Conservation (phyloP, 1,140 invertebrate species). For the Zaprionus gabonicus region DNA sequence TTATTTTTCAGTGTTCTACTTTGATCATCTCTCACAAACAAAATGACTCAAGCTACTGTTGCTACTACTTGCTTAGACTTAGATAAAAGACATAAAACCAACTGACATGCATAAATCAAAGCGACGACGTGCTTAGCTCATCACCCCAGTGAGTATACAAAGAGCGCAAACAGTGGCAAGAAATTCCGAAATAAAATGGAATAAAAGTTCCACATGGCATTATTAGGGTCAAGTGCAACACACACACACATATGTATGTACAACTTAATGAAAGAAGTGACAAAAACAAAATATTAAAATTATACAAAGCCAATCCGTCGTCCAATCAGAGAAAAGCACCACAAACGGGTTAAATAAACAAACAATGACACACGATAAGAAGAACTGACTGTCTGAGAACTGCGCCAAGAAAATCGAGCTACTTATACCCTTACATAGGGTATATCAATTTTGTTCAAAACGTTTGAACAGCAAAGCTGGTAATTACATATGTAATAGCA, state of each 20-base stretch:
- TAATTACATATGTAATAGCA: background rate
- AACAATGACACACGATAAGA: conserved; percentile 29
- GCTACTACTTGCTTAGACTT: conserved; percentile 23
- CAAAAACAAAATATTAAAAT: conserved; percentile 9
- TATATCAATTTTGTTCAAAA: background rate
- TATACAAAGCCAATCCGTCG: background rate
- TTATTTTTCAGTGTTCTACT: too few relatives aligned
- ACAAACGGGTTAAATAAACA: conserved; percentile 28
- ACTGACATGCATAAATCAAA: conserved; percentile 38
- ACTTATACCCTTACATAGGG: background rate
- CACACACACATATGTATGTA: background rate
- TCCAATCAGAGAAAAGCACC: conserved; percentile 2
- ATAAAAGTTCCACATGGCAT: background rate
- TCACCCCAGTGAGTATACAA: conserved; percentile 5
- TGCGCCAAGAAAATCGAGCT: background rate
- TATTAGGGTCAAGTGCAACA: conserved; percentile 64
- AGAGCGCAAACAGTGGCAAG: conserved; percentile 5
- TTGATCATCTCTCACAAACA: background rate
- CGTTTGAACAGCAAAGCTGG: background rate
- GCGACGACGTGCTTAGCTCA: conserved; percentile 20
- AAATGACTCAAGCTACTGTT: conserved; percentile 8
- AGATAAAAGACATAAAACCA: conserved; percentile 47
- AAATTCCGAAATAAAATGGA: conserved; percentile 13
- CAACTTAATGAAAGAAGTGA: background rate
- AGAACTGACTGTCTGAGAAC: conserved; percentile 10